Percentiles rank a stretch among this genome's conserved stretches.
Conservation (phyloP, 2,113 vertebrate species). For the Callipepla squamata region DNA sequence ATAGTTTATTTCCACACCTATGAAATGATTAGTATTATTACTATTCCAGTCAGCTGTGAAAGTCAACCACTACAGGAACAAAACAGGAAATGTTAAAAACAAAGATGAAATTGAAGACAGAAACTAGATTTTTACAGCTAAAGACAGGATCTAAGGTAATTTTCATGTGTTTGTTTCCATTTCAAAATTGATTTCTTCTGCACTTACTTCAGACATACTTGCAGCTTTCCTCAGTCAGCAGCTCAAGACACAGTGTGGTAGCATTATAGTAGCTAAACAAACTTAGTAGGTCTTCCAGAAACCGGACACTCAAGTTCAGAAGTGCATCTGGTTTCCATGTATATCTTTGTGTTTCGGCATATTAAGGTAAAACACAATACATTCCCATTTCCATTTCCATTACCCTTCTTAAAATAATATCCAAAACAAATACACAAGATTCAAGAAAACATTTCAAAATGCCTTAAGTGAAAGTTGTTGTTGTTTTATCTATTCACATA, state of each 20-base stretch:
- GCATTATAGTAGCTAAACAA: neutral
- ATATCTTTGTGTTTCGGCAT: neutral
- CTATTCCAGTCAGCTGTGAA: neutral
- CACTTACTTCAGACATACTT: neutral
- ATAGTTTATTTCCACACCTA: neutral
- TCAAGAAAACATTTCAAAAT: neutral
- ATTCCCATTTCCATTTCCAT: neutral
- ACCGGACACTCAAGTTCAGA: neutral
- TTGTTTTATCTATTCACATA: neutral
- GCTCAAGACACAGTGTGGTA: neutral
- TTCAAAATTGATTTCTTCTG: neutral
- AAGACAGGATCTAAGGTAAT: neutral
- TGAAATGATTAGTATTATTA: neutral
- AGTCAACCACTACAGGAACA: neutral
- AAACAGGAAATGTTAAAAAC: neutral
- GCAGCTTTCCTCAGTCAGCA: neutral
- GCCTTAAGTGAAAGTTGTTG: accelerated
- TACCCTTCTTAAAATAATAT: neutral
- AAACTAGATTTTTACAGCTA: neutral
- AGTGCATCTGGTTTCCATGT: neutral
- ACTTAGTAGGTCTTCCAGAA: neutral
- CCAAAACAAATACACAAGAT: neutral
- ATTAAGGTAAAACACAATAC: neutral
- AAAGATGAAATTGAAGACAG: neutral
- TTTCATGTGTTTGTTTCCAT: neutral